These are phyloP conservation scores for Anguilla pacifica DNA, from an alignment of 2,797 vertebrate species.

Conservation along the genomic window DNA sequence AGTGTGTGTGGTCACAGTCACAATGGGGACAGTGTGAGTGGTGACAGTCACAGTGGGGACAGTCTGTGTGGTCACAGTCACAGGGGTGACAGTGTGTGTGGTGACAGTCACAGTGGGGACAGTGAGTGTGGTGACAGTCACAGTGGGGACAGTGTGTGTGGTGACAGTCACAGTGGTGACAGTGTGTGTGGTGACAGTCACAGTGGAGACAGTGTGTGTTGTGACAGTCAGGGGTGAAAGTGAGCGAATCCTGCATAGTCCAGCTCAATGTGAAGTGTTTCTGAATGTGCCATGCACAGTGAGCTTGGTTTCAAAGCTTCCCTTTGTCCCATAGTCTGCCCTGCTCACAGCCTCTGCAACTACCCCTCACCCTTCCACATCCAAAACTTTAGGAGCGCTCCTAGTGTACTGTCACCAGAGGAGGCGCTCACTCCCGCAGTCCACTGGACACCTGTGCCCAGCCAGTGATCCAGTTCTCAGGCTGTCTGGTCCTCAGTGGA, in stretches of 20 bases:
- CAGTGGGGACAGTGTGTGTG: too few relatives aligned
- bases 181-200: too few relatives aligned
- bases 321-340: background rate
- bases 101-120: too few relatives aligned
- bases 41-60: too few relatives aligned
- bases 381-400: conserved; percentile 24
- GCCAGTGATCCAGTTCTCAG: conserved; percentile 11
- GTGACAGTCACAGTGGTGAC: too few relatives aligned
- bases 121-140: too few relatives aligned
- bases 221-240: background rate
- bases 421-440: background rate
- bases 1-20: too few relatives aligned
- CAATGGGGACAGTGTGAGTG: too few relatives aligned
- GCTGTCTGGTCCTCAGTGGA: conserved; percentile 2
- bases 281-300: background rate
- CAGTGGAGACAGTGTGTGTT: too few relatives aligned
- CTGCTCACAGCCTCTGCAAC: background rate
- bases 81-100: too few relatives aligned
- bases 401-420: background rate
- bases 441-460: background rate
- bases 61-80: too few relatives aligned
- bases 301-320: background rate
- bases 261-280: background rate
- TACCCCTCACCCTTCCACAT: background rate
- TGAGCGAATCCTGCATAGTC: background rate